Evolutionary conservation across 2,113 vertebrate genomes (phyloP).

Genomic region (Boulengeromyrus knoepffleri): DNA sequence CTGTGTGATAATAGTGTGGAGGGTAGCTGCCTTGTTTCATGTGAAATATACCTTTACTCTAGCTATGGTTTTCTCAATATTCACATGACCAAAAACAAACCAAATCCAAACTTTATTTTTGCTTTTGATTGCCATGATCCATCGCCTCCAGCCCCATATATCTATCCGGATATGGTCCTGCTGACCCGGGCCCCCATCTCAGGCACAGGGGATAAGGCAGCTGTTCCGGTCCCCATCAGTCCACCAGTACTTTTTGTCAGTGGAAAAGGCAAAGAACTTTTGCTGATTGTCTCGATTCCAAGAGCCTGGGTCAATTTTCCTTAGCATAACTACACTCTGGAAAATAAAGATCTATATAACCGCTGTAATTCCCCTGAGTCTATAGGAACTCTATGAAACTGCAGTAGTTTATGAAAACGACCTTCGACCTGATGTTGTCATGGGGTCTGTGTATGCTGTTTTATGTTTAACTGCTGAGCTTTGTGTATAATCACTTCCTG

Average conservation of each 20-base stretch:
- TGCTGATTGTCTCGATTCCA: neutral
- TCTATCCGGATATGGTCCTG: neutral
- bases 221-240: neutral
- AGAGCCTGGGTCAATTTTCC: neutral
- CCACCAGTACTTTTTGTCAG: neutral
- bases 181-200: neutral
- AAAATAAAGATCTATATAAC: neutral
- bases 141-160: neutral
- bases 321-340: neutral
- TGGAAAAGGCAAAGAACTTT: neutral
- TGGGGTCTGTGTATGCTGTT: neutral
- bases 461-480: neutral
- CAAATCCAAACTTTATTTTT: neutral
- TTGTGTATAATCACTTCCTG: neutral
- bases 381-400: neutral
- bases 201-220: neutral
- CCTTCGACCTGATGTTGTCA: neutral
- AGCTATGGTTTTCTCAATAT: neutral
- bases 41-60: neutral
- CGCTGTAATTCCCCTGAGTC: neutral
- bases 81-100: neutral
- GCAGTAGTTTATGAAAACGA: neutral
- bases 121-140: neutral
- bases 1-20: neutral
- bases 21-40: neutral